Evolutionary conservation across 2,113 vertebrate genomes (phyloP), one percentile per base, ranked within the genome.

Genomic region (Camelus dromedarius): DNA sequence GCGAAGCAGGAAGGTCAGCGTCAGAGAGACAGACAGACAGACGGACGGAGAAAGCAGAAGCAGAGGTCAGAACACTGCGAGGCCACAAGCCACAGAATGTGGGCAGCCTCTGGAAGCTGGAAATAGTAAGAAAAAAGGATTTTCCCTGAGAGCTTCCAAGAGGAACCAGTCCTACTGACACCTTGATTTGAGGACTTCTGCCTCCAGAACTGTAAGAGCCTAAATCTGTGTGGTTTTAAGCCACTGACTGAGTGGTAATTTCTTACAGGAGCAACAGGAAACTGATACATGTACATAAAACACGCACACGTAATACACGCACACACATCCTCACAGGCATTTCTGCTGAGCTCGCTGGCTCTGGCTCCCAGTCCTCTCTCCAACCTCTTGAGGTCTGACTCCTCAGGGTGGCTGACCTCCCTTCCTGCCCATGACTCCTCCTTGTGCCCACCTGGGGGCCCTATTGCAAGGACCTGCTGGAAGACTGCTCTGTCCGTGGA

Each of bases 261-360:
- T 90, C 26, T 91, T 48, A 16, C 15, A 48, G 38, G 14, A 69
- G 12, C n/a, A 52, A 9, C 2, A 24, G 56, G 22, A 67, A 42
- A 26, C 32, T n/a, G 18, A 84, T 9, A 10, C 3, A 35, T 8
- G 13, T 18, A n/a, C 28, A 22, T 16, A 42, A 42, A 42, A 73
- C 60, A 38, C 6, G 52, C 9, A 19, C 16, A 67, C 58, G 12
- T 2, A 54, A 7, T 15, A 6, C n/a, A 32, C 7, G 6, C 19
- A 8, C 22, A 14, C 7, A 4, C 9, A 24, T 18, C 11, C 8
- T 46, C 4, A 16, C 4, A 16, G 16, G 69, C 8, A 12, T 11
- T 20, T 46, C 35, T 48, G 26, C 30, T 22, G 8, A 15, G 50
- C 24, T 84, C 13, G n/a, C 56, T 84, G n/a, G 22, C 69, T 42